Evolutionary conservation across 2,113 vertebrate genomes (phyloP), one percentile per base, ranked within the genome.

Genomic region (Brachionichthys hirsutus): DNA sequence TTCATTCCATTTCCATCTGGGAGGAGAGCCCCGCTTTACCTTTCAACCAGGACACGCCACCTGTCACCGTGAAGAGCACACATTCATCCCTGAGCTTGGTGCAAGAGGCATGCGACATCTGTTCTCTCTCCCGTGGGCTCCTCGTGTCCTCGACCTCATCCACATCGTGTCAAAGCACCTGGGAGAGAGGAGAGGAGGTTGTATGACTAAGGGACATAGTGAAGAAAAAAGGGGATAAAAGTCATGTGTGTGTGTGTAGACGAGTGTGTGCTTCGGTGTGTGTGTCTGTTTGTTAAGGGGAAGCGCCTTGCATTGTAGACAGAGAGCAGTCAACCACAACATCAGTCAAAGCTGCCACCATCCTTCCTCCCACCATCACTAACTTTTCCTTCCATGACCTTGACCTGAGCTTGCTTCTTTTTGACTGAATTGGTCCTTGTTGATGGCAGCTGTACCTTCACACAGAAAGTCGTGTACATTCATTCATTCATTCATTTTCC

Each of bases 81-180:
- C 73, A 61, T 62, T 61, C 20, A 51, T 62, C 67, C 77, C 75
- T 55, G 38, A 70, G 65, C 10, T 20, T 73, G 71, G 73, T 67
- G 77, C 75, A 77, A 84, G 80, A 87, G 76, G 83, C 82, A 75
- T 84, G 85, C 85, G 88, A 91, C 90, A 91, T 90, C 88, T 92
- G 88, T 86, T 89, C 79, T 62, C 80, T 86, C 83, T 78, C 80
- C 50, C 61, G 73, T 86, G 87, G 85, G 86, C 69, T 85, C 70
- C 62, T 67, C 67, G 18, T 86, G 82, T 89, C 85, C 82, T 85
- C 77, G 63, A 85, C 87, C 87, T 88, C 80, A 69, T 75, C 78
- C 77, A 73, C 82, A 77, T 76, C 41, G 57, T 62, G 77, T 73
- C 65, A 51, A 59, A 78, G 71, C 84, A 85, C 73, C 75, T 73